Conservation (phyloP, 2,888 invertebrate genomes). For the Laspeyria flexula region DNA sequence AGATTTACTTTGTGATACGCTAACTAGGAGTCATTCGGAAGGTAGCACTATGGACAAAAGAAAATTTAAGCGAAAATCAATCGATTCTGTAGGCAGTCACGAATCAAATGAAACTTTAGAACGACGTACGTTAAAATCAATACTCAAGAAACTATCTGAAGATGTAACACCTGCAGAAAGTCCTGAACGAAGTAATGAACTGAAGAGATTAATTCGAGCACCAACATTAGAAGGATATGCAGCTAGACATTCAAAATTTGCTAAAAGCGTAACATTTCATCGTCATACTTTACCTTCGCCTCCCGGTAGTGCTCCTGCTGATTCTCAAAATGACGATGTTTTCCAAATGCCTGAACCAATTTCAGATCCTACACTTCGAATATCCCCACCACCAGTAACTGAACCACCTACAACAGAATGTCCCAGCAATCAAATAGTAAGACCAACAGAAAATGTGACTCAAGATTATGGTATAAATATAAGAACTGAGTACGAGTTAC, state of each 20-base stretch:
- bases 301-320: slow-evolving; percentile 84
- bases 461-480: slow-evolving; percentile 61
- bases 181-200: slow-evolving; percentile 84
- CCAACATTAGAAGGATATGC: slow-evolving; percentile 96
- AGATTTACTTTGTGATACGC: slow-evolving; percentile 83
- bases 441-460: slow-evolving; percentile 41
- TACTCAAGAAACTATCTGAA: slow-evolving; percentile 93
- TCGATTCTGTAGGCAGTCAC: slow-evolving; percentile 69
- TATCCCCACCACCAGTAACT: slow-evolving; percentile 41
- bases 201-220: slow-evolving; percentile 90
- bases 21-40: slow-evolving; percentile 93
- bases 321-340: slow-evolving; percentile 63
- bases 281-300: slow-evolving; percentile 94
- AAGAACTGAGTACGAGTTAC: slow-evolving; percentile 63
- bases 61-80: slow-evolving; percentile 78
- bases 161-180: slow-evolving; percentile 84
- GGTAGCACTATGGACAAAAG: slow-evolving; percentile 90
- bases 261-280: slow-evolving; percentile 96
- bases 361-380: slow-evolving; percentile 44
- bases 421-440: slow-evolving; percentile 52
- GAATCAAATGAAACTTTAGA: slow-evolving; percentile 93
- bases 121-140: slow-evolving; percentile 92
- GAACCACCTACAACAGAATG: slow-evolving; percentile 45
- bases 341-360: slow-evolving; percentile 70
- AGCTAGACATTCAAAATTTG: slow-evolving; percentile 94